phyloP scores from a whole-genome alignment of 2,113 vertebrate genomes.

The Pollachius pollachius region DNA sequence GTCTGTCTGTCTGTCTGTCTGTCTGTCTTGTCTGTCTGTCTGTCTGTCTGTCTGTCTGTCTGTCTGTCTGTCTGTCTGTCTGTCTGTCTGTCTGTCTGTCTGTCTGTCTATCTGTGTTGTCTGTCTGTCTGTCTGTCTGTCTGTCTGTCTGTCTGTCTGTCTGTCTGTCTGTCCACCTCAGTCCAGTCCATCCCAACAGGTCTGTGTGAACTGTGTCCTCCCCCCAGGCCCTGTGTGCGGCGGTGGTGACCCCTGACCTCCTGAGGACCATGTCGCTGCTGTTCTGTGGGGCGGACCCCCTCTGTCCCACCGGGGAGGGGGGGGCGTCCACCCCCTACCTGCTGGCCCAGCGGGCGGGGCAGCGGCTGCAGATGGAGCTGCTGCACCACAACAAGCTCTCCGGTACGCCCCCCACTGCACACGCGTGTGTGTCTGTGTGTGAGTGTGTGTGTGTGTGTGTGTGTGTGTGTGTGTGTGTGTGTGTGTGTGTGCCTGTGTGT shows the following conservation, averaged over 20 bases:
- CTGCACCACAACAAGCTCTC: constrained; percentile 93
- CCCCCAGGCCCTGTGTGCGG: constrained; percentile 85
- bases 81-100: too few species aligned
- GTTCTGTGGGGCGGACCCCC: constrained; percentile 91
- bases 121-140: not conserved
- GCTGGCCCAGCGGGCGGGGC: constrained; percentile 88
- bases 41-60: too few species aligned
- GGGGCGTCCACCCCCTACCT: constrained; percentile 86
- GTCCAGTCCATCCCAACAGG: not conserved
- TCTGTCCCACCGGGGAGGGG: constrained; percentile 90
- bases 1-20: too few species aligned
- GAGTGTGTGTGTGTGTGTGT: too few species aligned
- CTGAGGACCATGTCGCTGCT: constrained; percentile 86
- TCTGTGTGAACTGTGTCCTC: constrained; percentile 9
- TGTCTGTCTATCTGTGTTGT: too few species aligned
- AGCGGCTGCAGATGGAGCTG: constrained; percentile 94
- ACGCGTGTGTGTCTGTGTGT: too few species aligned
- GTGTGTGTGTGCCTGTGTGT: not conserved
- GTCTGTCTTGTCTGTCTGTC: too few species aligned
- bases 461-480: too few species aligned
- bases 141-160: constrained; percentile 4
- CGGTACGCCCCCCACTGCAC: constrained; percentile 70
- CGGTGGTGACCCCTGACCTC: constrained; percentile 83
- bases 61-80: too few species aligned
- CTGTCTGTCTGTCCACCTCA: not conserved